Percentiles rank a stretch among this genome's conserved stretches.
Evolutionary conservation across 2,888 invertebrate species (phyloP).

Genomic region (Hyalella azteca): DNA sequence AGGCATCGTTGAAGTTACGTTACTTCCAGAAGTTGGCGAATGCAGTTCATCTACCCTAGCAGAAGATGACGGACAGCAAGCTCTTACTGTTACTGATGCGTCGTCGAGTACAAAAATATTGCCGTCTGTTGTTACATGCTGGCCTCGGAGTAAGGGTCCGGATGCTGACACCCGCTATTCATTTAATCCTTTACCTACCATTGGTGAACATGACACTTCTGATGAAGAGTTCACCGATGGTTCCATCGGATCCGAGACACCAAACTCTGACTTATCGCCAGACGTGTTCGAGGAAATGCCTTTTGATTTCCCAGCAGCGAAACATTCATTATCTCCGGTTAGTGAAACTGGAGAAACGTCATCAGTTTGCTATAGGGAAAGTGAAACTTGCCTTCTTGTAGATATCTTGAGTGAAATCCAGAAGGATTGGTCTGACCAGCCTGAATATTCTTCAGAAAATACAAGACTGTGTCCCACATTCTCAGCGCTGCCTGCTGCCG

Average conservation of each 20-base stretch:
- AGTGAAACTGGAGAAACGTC: neutral
- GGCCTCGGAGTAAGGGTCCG: neutral
- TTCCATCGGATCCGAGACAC: neutral
- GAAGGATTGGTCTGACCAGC: too few relatives aligned
- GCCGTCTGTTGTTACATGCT: neutral
- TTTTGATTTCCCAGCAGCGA: too few relatives aligned
- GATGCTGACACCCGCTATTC: neutral
- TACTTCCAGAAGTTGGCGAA: too few relatives aligned
- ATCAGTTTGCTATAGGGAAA: neutral
- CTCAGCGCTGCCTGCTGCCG: too few relatives aligned
- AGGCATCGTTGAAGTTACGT: neutral
- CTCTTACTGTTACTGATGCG: too few relatives aligned
- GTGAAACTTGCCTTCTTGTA: neutral
- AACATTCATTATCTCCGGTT: neutral
- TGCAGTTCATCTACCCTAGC: too few relatives aligned
- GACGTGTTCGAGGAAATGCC: neutral
- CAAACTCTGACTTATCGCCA: neutral
- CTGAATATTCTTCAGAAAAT: too few relatives aligned
- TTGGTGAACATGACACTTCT: neutral
- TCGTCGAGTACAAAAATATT: too few relatives aligned
- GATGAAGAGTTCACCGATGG: neutral
- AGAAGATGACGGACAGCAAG: too few relatives aligned
- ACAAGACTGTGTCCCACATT: too few relatives aligned
- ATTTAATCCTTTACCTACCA: neutral
- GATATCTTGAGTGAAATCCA: neutral